Conservation (phyloP, 2,888 invertebrate species). For the Oxystoma pomonae region DNA sequence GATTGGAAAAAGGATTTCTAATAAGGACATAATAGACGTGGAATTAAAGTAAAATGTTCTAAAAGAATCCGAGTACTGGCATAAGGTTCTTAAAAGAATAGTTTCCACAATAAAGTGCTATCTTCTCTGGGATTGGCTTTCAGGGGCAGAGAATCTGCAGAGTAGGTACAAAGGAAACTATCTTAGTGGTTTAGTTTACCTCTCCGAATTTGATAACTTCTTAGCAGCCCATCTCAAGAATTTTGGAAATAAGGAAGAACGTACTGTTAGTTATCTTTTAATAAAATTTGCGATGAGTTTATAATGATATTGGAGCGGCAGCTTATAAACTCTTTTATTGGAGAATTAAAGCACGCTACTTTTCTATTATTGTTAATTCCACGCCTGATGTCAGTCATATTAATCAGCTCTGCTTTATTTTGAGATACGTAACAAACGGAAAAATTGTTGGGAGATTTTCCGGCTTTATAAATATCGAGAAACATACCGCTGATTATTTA, state of each 20-base stretch:
- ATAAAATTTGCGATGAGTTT: neutral
- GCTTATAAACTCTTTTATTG: neutral
- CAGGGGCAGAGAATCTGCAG: conserved; percentile 1
- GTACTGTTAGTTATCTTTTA: neutral
- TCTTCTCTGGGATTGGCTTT: neutral
- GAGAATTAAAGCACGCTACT: conserved; percentile 2
- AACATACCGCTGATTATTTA: conserved; percentile 10
- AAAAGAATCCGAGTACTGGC: conserved; percentile 2
- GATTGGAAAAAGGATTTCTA: neutral
- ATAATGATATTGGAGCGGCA: neutral
- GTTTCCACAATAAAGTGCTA: neutral
- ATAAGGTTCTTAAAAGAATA: conserved; percentile 5
- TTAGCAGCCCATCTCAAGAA: neutral
- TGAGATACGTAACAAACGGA: conserved; percentile 4
- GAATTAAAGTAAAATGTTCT: neutral
- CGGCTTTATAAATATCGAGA: conserved; percentile 6
- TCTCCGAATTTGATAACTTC: neutral
- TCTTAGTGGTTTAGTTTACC: neutral
- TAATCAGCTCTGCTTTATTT: conserved; percentile 8
- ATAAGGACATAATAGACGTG: neutral
- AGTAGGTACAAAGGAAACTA: neutral
- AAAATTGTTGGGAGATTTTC: conserved; percentile 11
- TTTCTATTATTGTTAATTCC: conserved; percentile 1
- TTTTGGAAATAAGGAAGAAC: conserved; percentile 2
- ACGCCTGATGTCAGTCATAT: conserved; percentile 3